Percentiles rank a stretch among this genome's conserved stretches.
Conservation (phyloP, 2,888 invertebrate species). For the Cetonia aurata region DNA sequence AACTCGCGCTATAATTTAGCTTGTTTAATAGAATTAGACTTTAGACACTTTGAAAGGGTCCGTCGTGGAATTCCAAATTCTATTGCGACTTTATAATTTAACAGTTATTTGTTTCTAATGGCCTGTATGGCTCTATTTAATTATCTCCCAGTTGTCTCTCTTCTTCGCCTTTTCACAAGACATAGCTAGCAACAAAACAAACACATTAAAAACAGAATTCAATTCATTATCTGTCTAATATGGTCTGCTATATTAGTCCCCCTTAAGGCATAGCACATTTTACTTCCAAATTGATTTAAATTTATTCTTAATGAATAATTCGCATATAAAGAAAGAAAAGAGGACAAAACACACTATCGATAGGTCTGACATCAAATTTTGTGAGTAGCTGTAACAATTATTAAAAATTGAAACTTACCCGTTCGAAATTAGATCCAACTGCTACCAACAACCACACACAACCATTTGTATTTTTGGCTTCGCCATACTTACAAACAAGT, state of each 20-base stretch:
- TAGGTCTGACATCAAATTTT: too few relatives aligned
- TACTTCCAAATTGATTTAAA: too few relatives aligned
- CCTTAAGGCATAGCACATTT: neutral
- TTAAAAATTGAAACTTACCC: too few relatives aligned
- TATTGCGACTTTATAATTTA: neutral
- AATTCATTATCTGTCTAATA: neutral
- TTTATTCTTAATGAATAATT: too few relatives aligned
- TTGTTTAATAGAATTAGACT: neutral
- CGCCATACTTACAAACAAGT: too few relatives aligned
- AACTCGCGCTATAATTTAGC: neutral
- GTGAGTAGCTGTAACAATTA: too few relatives aligned
- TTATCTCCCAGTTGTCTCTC: neutral
- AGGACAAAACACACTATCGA: too few relatives aligned
- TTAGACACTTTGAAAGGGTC: neutral
- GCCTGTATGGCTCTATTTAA: neutral
- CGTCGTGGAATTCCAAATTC: constrained; percentile 1
- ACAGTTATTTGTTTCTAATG: neutral
- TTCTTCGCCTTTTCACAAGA: neutral
- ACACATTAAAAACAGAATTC: neutral
- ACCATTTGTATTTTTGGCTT: too few relatives aligned
- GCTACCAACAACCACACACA: too few relatives aligned
- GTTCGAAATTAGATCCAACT: too few relatives aligned
- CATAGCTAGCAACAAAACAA: neutral
- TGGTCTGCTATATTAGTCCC: neutral
- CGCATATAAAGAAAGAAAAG: too few relatives aligned